A percentile compares a stretch with the other conserved stretches of the same genome.
These are phyloP conservation scores for Eospalax fontanierii DNA, from an alignment of 2,797 vertebrate genomes.

Conservation along the genomic window DNA sequence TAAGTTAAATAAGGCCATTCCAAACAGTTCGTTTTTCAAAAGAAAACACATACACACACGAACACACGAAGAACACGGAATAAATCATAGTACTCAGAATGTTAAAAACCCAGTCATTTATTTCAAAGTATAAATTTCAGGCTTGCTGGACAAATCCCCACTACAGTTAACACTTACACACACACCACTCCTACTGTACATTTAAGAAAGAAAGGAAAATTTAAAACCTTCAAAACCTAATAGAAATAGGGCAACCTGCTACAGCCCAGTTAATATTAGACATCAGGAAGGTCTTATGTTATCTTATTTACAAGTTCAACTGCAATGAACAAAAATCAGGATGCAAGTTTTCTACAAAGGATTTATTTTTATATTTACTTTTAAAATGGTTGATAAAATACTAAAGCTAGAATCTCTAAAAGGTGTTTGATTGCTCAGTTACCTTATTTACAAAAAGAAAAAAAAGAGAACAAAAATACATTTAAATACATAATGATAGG, in stretches of 20 bases:
- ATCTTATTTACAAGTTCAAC: conserved; percentile 88
- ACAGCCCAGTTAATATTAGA: conserved; percentile 84
- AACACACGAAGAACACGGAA: conserved; percentile 71
- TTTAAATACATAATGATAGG: conserved; percentile 84
- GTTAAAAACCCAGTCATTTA: conserved; percentile 91
- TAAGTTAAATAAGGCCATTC: neutral
- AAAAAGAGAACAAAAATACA: conserved; percentile 76
- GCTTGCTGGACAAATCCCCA: conserved; percentile 89
- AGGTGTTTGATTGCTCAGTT: conserved; percentile 84
- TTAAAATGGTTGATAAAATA: conserved; percentile 85
- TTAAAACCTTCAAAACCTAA: conserved; percentile 79
- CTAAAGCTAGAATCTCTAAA: conserved; percentile 84
- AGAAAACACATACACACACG: neutral
- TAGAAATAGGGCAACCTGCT: conserved; percentile 86
- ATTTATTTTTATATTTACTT: conserved; percentile 84
- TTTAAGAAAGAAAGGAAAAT: conserved; percentile 80
- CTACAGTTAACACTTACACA: conserved; percentile 88
- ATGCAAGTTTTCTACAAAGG: conserved; percentile 82
- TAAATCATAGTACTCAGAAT: conserved; percentile 84
- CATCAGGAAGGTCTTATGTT: conserved; percentile 80
- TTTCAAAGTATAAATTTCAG: conserved; percentile 93
- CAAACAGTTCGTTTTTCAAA: conserved; percentile 46
- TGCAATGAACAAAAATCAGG: conserved; percentile 82
- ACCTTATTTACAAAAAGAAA: conserved; percentile 88
- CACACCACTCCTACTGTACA: conserved; percentile 87